Base-by-base conservation (phyloP, 2,113 vertebrate species). In the Salvelinus namaycush region DNA sequence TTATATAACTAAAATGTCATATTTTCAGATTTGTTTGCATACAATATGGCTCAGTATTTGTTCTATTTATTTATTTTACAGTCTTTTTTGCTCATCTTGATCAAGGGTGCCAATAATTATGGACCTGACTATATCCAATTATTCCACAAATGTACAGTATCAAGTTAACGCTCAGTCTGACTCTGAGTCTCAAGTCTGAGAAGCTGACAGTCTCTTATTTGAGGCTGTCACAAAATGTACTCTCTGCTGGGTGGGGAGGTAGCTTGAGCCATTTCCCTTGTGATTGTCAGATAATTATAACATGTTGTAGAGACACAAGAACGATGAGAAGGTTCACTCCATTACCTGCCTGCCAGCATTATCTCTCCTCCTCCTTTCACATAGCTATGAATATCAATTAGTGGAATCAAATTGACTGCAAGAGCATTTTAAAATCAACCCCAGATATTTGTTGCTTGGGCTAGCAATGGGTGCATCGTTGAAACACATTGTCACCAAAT, bases 381-480 rank as follows among this genome's bases (percentile, higher is more conserved):
- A 82, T 83, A 86, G 83, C 86, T 89, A 88, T 92, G 89, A 92
- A 93, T 91, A 91, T 88, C 89, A 91, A 93, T 93, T 90, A 92
- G 89, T 86, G 77, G 83, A 90, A 88, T 91, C 86, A 85, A 88
- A 87, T 87, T 86, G 83, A 87, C 84, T 86, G 77, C 84, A 84
- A 87, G 89, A 84, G 83, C 87, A 81, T 91, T 90, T 90, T 22
- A 87, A 90, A 89, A 90, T 90, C 88, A 83, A 87, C 89, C 87
- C 85, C n/a, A 49, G 24, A 24, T 44, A 66, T 77, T 65, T 48
- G 11, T 20, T 65, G 60, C 18, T 48, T 34, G 26, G 20, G 49
- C 31, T 12, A 51, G 68, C 13, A 51, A 77, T 65, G 20, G 20
- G 39, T 39, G 70, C 26, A 31, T 54, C 62, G 4, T 18, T 60